A percentile compares a stretch with the other conserved stretches of the same genome.
Conservation (phyloP, 2,113 vertebrate species). For the Tragulus kanchil region DNA sequence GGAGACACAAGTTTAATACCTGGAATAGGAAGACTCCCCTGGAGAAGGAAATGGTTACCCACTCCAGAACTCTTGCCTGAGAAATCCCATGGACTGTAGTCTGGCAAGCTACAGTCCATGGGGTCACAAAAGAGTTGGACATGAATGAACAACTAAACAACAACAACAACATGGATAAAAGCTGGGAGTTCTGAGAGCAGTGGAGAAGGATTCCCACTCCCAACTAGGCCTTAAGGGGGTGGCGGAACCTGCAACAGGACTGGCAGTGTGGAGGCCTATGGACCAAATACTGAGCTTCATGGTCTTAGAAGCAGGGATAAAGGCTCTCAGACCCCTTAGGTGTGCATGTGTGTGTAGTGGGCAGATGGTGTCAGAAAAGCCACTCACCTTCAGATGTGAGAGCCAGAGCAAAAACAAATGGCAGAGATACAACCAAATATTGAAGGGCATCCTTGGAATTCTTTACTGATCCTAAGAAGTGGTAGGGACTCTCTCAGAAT, state of each 20-base stretch:
- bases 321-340: neutral
- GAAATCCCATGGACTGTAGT: neutral
- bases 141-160: neutral
- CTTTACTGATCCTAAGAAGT: neutral
- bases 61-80: neutral
- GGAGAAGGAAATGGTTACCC: neutral
- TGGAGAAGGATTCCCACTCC: neutral
- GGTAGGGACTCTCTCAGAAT: neutral
- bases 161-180: neutral
- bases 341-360: too few relatives aligned
- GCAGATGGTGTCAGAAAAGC: neutral
- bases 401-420: slow-evolving; percentile 21
- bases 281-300: neutral
- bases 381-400: neutral
- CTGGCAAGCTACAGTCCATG: neutral
- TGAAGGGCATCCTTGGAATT: neutral
- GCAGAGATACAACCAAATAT: neutral
- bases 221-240: neutral
- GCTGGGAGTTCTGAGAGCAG: neutral
- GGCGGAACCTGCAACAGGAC: neutral
- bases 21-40: neutral
- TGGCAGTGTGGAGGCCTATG: neutral
- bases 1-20: neutral
- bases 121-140: neutral
- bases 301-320: neutral